Evolutionary conservation across 2,797 vertebrate species (phyloP).

Genomic region (Australoheros facetus): DNA sequence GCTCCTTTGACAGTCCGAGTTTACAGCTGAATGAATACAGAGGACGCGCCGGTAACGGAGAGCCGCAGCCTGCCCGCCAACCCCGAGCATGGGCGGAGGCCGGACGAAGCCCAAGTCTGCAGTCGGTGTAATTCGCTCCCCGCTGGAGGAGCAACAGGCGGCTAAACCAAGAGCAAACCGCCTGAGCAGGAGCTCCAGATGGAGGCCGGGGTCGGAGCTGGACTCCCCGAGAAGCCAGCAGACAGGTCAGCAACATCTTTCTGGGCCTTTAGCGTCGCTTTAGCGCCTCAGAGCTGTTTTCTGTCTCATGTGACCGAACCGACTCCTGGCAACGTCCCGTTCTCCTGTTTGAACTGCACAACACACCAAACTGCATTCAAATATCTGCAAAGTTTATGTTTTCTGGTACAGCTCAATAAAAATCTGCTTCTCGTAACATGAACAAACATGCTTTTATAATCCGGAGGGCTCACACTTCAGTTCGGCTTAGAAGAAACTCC

Average conservation of each 20-base stretch:
- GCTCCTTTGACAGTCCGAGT: accelerated
- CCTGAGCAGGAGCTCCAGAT: conserved; percentile 67
- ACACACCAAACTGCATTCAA: background rate
- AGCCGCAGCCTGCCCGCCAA: background rate
- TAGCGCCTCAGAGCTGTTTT: background rate
- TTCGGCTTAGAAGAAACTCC: accelerated
- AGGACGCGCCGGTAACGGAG: too few relatives aligned
- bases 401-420: accelerated
- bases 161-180: conserved; percentile 40
- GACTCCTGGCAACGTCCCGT: background rate
- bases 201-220: background rate
- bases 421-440: accelerated
- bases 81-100: conserved; percentile 4
- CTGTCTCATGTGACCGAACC: background rate
- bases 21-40: too few relatives aligned
- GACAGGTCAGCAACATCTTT: conserved; percentile 33
- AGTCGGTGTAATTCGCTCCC: background rate
- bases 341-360: background rate
- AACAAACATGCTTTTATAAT: background rate
- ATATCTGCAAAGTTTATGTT: background rate
- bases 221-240: background rate
- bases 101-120: background rate
- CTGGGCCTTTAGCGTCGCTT: background rate
- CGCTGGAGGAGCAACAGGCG: conserved; percentile 12
- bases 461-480: background rate